Percentiles rank a stretch among this genome's conserved stretches.
Conservation (phyloP, 2,888 invertebrate genomes). For the Lycophotia porphyrea region DNA sequence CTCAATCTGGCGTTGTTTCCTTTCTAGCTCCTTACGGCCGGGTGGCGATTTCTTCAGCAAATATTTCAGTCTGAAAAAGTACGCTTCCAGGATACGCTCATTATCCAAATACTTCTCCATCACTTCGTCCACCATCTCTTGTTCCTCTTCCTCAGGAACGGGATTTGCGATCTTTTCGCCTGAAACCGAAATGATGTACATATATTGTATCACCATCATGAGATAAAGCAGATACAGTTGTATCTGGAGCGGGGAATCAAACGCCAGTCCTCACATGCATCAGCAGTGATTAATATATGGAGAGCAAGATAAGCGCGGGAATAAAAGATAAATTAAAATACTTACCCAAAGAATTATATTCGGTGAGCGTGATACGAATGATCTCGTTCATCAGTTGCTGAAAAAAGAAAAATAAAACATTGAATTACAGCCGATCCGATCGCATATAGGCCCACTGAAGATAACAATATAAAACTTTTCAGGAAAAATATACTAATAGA, state of each 20-base stretch:
- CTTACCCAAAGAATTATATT: slow-evolving; percentile 47
- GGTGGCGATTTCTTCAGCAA: slow-evolving; percentile 43
- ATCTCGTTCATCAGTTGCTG: slow-evolving; percentile 53
- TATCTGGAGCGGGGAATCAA: neutral
- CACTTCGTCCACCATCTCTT: slow-evolving; percentile 47
- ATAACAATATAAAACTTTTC: neutral
- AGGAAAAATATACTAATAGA: too few species aligned
- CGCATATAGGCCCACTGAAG: too few species aligned
- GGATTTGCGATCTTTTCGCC: slow-evolving; percentile 40
- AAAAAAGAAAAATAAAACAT: slow-evolving; percentile 20
- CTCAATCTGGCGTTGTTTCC: slow-evolving; percentile 41
- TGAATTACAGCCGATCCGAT: neutral
- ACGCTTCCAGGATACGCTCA: slow-evolving; percentile 31
- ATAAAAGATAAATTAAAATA: neutral
- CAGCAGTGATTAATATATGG: neutral
- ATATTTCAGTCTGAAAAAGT: slow-evolving; percentile 32
- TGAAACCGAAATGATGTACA: slow-evolving; percentile 4
- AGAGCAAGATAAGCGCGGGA: neutral
- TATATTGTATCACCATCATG: neutral
- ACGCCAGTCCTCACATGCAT: neutral
- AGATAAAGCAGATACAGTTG: neutral
- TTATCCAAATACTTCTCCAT: slow-evolving; percentile 49
- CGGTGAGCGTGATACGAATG: slow-evolving; percentile 48
- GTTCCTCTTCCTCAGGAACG: slow-evolving; percentile 1
- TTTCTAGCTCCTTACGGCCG: slow-evolving; percentile 23